phyloP scores from a whole-genome alignment of 2,797 vertebrate species.

The Catamblyrhynchus diadema region DNA sequence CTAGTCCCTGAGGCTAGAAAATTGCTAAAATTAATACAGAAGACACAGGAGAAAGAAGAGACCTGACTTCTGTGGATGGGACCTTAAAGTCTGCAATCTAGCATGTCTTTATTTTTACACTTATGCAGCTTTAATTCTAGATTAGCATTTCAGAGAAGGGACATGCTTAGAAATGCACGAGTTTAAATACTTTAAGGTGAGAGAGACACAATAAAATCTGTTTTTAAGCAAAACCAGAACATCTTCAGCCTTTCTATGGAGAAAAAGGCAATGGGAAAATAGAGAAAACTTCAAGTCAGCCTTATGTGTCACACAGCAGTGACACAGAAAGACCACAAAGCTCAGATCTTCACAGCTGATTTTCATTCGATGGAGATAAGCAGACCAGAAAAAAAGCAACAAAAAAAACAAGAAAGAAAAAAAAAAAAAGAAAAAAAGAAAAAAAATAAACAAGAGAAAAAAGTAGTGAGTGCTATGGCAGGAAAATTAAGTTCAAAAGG shows the following conservation, averaged over 20 bases:
- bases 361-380: not conserved
- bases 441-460: not conserved
- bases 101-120: not conserved
- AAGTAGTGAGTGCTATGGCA: not conserved
- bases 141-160: not conserved
- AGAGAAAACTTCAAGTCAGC: not conserved
- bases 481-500: not conserved
- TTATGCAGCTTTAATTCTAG: not conserved
- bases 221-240: not conserved
- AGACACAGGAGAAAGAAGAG: not conserved
- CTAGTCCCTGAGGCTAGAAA: not conserved
- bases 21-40: not conserved
- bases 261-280: not conserved
- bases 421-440: rapidly evolving
- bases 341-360: not conserved
- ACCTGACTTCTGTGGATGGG: not conserved
- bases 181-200: not conserved
- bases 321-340: not conserved
- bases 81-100: not conserved
- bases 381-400: not conserved
- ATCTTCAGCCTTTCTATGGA: not conserved
- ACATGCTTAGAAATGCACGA: not conserved
- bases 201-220: not conserved
- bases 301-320: not conserved
- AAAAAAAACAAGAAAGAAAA: no score